Conservation (phyloP, 2,888 invertebrate genomes). For the Adineta ricciae region DNA sequence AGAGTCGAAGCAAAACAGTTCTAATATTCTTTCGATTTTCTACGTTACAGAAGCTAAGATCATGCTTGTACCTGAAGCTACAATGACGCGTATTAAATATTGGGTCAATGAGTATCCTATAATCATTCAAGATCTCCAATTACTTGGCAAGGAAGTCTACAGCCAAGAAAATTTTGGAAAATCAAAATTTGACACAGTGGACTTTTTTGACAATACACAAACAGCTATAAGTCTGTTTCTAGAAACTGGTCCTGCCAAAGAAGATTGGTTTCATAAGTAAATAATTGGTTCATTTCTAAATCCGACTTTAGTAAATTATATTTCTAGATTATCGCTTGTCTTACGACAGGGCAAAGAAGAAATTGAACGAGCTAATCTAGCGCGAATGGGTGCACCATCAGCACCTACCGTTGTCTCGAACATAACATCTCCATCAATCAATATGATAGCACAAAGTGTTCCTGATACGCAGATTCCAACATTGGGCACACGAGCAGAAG, state of each 20-base stretch:
- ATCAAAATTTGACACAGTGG: not conserved
- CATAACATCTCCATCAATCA: not conserved
- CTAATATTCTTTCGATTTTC: not conserved
- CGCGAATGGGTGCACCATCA: not conserved
- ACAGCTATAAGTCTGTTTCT: not conserved
- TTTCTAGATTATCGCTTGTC: not conserved
- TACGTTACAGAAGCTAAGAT: not conserved
- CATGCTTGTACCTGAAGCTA: slow-evolving; percentile 4
- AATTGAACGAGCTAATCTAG: not conserved
- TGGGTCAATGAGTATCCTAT: slow-evolving; percentile 8
- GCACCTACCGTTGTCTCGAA: not conserved
- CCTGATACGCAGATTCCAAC: not conserved
- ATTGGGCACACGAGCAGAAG: not conserved
- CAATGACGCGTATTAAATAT: slow-evolving; percentile 2
- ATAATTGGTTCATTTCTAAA: not conserved
- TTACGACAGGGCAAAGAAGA: not conserved
- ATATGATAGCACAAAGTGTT: not conserved
- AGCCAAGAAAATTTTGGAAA: not conserved
- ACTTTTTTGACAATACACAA: not conserved
- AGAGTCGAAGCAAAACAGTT: not conserved
- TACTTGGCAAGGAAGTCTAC: not conserved
- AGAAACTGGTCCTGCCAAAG: slow-evolving; percentile 6
- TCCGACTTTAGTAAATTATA: not conserved
- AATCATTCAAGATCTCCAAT: not conserved
- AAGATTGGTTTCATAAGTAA: slow-evolving; percentile 18